Percentiles rank a stretch among this genome's conserved stretches.
Evolutionary conservation across 2,797 vertebrate species (phyloP).

Genomic region (Chiroxiphia lanceolata): DNA sequence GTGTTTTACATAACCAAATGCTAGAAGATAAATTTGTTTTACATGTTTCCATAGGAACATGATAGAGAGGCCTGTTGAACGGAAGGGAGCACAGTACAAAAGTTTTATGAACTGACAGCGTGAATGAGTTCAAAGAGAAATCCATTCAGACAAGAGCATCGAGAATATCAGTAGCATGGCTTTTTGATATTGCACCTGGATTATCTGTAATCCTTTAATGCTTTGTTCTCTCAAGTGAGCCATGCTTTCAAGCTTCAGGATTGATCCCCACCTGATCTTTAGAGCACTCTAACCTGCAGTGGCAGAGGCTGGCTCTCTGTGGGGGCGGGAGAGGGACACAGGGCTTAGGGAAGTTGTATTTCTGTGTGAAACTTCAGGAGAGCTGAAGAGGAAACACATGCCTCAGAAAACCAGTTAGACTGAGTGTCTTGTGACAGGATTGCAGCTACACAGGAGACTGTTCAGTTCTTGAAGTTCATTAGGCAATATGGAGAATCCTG

Average conservation of each 20-base stretch:
- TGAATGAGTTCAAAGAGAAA: constrained; percentile 29
- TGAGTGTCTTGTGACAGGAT: background rate
- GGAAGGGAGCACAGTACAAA: background rate
- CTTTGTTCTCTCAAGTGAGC: background rate
- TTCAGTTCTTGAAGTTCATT: background rate
- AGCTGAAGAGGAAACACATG: background rate
- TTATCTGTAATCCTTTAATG: background rate
- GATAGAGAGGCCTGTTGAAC: background rate
- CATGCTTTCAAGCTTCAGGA: background rate
- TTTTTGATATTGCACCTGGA: background rate
- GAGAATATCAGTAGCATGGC: background rate
- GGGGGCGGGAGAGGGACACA: background rate
- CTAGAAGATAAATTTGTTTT: background rate
- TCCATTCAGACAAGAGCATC: background rate
- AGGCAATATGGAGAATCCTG: background rate
- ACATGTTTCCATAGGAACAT: background rate
- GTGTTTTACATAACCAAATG: background rate
- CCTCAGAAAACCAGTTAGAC: background rate
- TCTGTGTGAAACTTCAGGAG: background rate
- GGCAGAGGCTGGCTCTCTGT: background rate
- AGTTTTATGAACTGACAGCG: background rate
- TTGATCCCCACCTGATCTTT: background rate
- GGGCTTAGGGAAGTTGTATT: background rate
- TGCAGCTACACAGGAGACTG: background rate
- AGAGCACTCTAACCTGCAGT: background rate